Evolutionary conservation across 2,113 vertebrate genomes (phyloP), one percentile per base, ranked within the genome.

Genomic region (Ctenomys sociabilis): DNA sequence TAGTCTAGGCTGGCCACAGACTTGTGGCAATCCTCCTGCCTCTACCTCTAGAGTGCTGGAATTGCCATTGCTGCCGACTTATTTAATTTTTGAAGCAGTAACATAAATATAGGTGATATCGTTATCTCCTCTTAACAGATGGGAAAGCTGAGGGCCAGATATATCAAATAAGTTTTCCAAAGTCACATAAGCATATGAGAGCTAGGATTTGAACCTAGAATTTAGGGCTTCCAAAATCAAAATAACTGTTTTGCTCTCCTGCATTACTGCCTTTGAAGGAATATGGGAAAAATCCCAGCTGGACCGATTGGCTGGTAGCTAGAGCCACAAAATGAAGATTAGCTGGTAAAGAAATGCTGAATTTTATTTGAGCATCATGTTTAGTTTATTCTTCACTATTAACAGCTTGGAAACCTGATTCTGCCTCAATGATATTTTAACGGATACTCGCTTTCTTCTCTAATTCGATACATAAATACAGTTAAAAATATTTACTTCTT

Each of bases 401-500:
- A 40, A 7, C 6, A 77, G 91, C 77, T 94, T 91, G 83, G 43
- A 89, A 93, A 85, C 11, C 40, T 86, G 37, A 49, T 78, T 10
- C 82, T 88, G 64, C 35, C 26, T 95, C 43, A n/a, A 21, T 92
- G 89, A 52, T 16, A 24, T 43, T 16, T 86, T 68, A 95, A 77
- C 14, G 68, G 59, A 59, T 85, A 37, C 11, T 89, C 61, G 70
- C 10, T 88, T 94, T 80, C 10, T 35, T 84, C 68, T 59, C 6
- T 49, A 96, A 85, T 82, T 54, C 40, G 37, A 43, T 88, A 84
- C n/a, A 96, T 40, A 35, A 84, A n/a, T 7, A 30, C 17, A 45
- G 63, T 85, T 86, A 52, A 95, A 95, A 85, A 86, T 96, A 82
- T 72, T 93, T 88, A 52, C n/a, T 91, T 9, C 92, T 95, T 94